Evolutionary conservation across 2,113 vertebrate genomes (phyloP).

Genomic region (Calidris pygmaea): DNA sequence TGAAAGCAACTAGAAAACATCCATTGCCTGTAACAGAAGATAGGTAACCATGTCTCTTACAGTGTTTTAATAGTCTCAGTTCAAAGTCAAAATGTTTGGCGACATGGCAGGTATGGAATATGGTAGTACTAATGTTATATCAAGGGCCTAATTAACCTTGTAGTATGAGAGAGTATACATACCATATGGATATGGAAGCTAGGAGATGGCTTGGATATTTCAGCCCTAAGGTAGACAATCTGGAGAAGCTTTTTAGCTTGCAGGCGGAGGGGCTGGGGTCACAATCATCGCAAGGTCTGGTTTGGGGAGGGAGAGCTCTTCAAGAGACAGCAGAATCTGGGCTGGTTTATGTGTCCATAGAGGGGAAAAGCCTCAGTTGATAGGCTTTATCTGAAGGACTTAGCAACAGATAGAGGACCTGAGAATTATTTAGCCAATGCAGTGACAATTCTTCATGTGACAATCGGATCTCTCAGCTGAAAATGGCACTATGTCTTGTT

Average conservation of each 20-base stretch:
- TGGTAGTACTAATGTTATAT: background rate
- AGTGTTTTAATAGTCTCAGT: background rate
- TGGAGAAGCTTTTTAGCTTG: background rate
- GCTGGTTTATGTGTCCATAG: background rate
- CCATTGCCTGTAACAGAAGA: background rate
- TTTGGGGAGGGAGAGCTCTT: background rate
- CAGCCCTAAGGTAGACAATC: too few species aligned
- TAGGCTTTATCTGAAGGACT: background rate
- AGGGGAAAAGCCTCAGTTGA: accelerated
- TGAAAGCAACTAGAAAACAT: background rate
- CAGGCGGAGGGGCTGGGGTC: background rate
- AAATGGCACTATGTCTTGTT: background rate
- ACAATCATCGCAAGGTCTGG: background rate
- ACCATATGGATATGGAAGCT: too few species aligned
- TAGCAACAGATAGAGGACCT: background rate
- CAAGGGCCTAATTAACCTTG: background rate
- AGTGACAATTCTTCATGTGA: background rate
- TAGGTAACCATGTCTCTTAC: background rate
- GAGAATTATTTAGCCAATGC: background rate
- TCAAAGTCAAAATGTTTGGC: background rate
- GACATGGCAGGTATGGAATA: background rate
- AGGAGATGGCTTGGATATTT: background rate
- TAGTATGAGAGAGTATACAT: background rate
- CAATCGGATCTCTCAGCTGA: background rate
- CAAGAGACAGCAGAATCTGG: background rate